These are phyloP conservation scores for Narcine bancroftii DNA, from an alignment of 2,113 vertebrate species.

Conservation along the genomic window DNA sequence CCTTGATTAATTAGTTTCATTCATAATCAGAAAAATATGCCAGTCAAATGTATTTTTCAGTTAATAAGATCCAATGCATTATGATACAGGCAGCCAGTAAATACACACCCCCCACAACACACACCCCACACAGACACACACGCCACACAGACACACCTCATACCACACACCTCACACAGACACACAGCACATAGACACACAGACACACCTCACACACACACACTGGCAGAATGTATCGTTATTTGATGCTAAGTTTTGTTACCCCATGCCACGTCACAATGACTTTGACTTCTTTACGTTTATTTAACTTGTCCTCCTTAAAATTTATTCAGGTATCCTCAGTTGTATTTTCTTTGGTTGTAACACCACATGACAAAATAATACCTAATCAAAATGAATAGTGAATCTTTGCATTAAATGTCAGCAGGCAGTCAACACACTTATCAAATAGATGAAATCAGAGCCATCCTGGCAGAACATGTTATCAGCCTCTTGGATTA, in stretches of 20 bases:
- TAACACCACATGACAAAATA: neutral
- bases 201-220: too few species aligned
- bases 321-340: neutral
- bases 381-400: neutral
- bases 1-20: neutral
- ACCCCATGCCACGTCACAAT: neutral
- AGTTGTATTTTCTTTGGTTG: neutral
- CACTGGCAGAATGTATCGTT: neutral
- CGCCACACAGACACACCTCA: too few species aligned
- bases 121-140: too few species aligned
- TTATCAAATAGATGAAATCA: constrained; percentile 7
- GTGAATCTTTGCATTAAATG: neutral
- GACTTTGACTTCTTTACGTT: neutral
- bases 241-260: neutral
- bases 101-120: too few species aligned
- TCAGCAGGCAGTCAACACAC: neutral
- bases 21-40: neutral
- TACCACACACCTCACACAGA: too few species aligned
- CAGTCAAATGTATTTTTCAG: neutral
- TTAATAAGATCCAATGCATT: neutral
- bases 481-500: constrained; percentile 27
- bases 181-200: too few species aligned
- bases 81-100: neutral
- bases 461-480: neutral
- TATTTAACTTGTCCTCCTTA: neutral